Evolutionary conservation across 1,140 invertebrate genomes (phyloP).

Genomic region (Lycorma delicatula): DNA sequence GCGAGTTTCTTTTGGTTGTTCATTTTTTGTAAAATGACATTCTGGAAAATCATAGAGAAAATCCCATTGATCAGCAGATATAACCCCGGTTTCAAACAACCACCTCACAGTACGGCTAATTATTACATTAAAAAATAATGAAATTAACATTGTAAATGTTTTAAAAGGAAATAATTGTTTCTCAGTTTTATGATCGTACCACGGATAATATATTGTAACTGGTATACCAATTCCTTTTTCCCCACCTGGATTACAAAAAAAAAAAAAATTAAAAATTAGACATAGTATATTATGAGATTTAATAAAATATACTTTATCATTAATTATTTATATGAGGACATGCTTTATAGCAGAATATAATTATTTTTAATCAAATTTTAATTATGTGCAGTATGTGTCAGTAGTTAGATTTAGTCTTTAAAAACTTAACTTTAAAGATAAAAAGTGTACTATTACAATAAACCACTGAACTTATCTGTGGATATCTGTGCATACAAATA

Average conservation of each 20-base stretch:
- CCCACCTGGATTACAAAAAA: conserved; percentile 43
- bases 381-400: no score
- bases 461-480: no score
- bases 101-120: conserved; percentile 47
- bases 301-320: no score
- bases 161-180: conserved; percentile 52
- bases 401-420: no score
- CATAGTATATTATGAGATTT: no score
- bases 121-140: conserved; percentile 46
- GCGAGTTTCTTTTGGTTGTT: conserved; percentile 11
- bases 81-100: conserved; percentile 46
- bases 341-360: no score
- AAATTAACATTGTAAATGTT: conserved; percentile 49
- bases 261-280: no score
- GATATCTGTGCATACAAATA: no score
- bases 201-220: conserved; percentile 52
- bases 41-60: conserved; percentile 16
- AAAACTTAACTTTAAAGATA: no score
- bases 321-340: no score
- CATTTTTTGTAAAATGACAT: conserved; percentile 13
- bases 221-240: conserved; percentile 54
- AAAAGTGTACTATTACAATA: no score
- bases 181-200: conserved; percentile 43
- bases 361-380: no score
- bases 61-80: conserved; percentile 30